Percentiles rank a stretch among this genome's conserved stretches.
phyloP scores from a whole-genome alignment of 2,113 vertebrate species.

The Bos javanicus region DNA sequence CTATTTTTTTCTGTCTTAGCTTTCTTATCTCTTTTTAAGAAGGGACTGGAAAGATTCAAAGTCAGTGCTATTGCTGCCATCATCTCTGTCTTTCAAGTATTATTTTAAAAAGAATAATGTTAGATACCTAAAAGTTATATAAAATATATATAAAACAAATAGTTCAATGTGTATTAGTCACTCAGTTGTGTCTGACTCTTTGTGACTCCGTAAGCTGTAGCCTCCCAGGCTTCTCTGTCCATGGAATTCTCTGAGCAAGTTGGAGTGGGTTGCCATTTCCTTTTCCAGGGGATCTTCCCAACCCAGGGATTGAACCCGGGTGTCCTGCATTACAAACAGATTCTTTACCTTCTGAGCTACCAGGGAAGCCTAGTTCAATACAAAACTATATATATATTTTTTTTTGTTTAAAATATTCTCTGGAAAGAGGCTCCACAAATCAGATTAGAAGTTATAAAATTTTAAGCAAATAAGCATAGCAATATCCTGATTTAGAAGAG shows the following conservation, averaged over 20 bases:
- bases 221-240: neutral
- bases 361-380: neutral
- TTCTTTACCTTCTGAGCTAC: neutral
- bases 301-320: neutral
- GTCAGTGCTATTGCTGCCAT: neutral
- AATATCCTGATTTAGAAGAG: neutral
- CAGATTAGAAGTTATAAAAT: neutral
- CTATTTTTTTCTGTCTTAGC: neutral
- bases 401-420: neutral
- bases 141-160: neutral
- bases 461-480: neutral
- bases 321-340: neutral
- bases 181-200: neutral
- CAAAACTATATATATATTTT: neutral
- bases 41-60: neutral
- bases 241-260: neutral
- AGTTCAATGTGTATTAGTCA: neutral
- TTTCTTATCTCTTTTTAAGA: neutral
- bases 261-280: neutral
- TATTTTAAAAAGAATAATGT: neutral
- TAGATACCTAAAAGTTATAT: neutral
- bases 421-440: neutral
- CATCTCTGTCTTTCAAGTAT: neutral
- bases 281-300: neutral
- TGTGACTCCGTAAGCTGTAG: neutral